These are phyloP conservation scores for Timandra comae DNA, from an alignment of 2,888 invertebrate species.

Conservation along the genomic window DNA sequence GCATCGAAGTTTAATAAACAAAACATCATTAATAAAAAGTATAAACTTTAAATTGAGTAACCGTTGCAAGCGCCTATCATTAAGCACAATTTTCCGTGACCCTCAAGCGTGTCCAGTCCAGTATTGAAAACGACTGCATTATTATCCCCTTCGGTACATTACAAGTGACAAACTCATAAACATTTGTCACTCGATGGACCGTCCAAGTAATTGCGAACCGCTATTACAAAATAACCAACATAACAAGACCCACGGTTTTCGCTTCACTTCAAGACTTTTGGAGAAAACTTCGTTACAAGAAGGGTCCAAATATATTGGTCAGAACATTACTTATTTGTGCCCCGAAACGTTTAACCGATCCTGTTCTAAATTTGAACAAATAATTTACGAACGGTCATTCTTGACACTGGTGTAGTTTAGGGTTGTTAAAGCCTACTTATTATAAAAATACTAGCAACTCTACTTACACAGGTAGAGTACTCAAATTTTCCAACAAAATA, in stretches of 20 bases:
- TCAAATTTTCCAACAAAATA: too few relatives aligned
- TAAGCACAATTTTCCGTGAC: slow-evolving; percentile 47
- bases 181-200: slow-evolving; percentile 70
- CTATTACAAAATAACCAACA: slow-evolving; percentile 45
- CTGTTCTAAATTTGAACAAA: slow-evolving; percentile 74
- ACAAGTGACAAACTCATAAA: slow-evolving; percentile 75
- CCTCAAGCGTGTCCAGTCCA: slow-evolving; percentile 47
- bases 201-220: slow-evolving; percentile 65
- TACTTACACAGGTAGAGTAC: too few relatives aligned
- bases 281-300: slow-evolving; percentile 6
- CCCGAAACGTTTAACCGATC: slow-evolving; percentile 72
- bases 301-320: slow-evolving; percentile 36
- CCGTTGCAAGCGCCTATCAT: too few relatives aligned
- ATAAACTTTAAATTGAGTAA: too few relatives aligned
- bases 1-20: too few relatives aligned
- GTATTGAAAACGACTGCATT: slow-evolving; percentile 44
- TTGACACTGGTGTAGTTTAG: slow-evolving; percentile 48
- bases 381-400: slow-evolving; percentile 73
- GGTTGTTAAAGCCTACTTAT: slow-evolving; percentile 35
- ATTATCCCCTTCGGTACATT: slow-evolving; percentile 41
- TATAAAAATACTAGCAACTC: too few relatives aligned
- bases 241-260: slow-evolving; percentile 28
- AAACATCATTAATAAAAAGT: too few relatives aligned
- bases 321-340: slow-evolving; percentile 69
- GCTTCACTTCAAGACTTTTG: slow-evolving; percentile 7